Percentiles rank a stretch among this genome's conserved stretches.
These are phyloP conservation scores for Nasonia giraulti DNA, from an alignment of 1,140 invertebrate species.

Conservation along the genomic window DNA sequence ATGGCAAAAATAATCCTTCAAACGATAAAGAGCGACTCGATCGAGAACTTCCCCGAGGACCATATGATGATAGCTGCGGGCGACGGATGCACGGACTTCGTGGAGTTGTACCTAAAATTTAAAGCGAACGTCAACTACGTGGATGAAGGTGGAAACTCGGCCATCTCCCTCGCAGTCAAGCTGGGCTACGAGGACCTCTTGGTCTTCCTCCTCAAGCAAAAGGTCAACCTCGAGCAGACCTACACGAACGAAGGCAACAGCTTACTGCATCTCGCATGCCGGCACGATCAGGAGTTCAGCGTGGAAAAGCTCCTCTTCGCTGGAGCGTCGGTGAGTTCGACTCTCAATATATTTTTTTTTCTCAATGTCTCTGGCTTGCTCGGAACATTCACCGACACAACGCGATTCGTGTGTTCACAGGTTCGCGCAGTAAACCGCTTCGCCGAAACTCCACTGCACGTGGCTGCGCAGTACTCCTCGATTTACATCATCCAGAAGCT, in stretches of 20 bases:
- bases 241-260: not conserved
- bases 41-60: not conserved
- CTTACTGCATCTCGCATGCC: constrained; percentile 4
- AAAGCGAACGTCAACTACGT: not conserved
- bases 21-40: not conserved
- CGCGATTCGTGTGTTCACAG: not conserved
- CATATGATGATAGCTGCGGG: not conserved
- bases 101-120: not conserved
- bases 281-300: not conserved
- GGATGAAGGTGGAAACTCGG: not conserved
- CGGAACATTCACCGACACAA: too few species aligned
- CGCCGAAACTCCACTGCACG: not conserved
- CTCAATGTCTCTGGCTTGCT: too few species aligned
- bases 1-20: not conserved
- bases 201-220: not conserved
- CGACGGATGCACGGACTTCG: not conserved
- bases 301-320: not conserved
- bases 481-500: not conserved
- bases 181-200: not conserved
- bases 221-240: not conserved
- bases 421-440: not conserved
- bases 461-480: not conserved
- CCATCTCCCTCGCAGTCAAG: not conserved
- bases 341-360: too few species aligned
- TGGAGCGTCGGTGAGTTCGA: not conserved